Conservation (phyloP, 2,888 invertebrate genomes). For the Mesochorus sp. region DNA sequence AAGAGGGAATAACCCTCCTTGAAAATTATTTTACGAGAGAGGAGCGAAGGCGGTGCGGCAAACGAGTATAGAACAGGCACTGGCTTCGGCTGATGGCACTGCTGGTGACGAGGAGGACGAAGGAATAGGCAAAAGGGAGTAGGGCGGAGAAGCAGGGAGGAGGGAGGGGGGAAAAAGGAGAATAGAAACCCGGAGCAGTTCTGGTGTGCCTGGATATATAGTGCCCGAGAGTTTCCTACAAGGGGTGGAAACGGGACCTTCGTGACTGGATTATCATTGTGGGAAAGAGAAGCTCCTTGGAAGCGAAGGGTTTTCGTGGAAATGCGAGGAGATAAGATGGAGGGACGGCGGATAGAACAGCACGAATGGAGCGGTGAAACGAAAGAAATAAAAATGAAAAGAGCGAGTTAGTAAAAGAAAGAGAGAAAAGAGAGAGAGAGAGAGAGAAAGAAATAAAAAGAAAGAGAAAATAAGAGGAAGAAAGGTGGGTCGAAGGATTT, state of each 20-base stretch:
- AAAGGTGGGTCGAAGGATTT: constrained; percentile 44
- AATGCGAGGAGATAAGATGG: constrained; percentile 57
- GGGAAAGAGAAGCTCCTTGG: constrained; percentile 50
- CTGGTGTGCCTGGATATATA: constrained; percentile 27
- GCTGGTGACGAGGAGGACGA: constrained; percentile 54
- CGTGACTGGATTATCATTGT: constrained; percentile 74
- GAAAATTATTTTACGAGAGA: constrained; percentile 71
- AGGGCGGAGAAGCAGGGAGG: not conserved
- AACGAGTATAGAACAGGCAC: constrained; percentile 42
- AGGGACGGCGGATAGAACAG: constrained; percentile 44
- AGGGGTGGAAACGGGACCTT: constrained; percentile 63
- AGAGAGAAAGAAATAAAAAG: constrained; percentile 45
- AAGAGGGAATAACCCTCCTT: constrained; percentile 55
- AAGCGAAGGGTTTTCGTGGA: constrained; percentile 59
- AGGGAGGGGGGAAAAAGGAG: constrained; percentile 4
- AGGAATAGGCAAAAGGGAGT: constrained; percentile 24
- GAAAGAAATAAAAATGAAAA: constrained; percentile 31
- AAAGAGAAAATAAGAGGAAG: constrained; percentile 44
- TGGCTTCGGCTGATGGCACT: constrained; percentile 59
- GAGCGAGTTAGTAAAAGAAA: constrained; percentile 44
- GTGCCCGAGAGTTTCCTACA: constrained; percentile 58
- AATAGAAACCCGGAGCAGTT: constrained; percentile 55
- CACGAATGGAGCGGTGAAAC: constrained; percentile 29
- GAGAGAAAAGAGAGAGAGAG: constrained; percentile 30
- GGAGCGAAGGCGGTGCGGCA: constrained; percentile 43